Evolutionary conservation across 2,797 vertebrate species (phyloP).

Genomic region (Molossus molossus): DNA sequence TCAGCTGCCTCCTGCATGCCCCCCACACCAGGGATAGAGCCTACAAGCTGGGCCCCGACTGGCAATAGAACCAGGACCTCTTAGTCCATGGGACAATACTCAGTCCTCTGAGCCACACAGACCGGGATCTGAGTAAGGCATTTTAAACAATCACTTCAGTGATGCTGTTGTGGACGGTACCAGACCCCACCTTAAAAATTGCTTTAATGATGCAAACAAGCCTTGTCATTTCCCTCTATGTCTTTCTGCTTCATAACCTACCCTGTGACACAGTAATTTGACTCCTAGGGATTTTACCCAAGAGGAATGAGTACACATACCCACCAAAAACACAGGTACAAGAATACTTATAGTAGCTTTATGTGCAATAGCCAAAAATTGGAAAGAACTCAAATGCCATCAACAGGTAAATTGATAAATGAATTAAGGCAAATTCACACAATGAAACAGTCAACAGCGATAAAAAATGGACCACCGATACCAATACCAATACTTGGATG

Average conservation of each 20-base stretch:
- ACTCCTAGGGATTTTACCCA: neutral
- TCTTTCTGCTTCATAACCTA: neutral
- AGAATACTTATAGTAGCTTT: constrained; percentile 7
- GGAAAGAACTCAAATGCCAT: constrained; percentile 7
- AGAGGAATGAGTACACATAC: neutral
- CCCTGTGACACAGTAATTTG: neutral
- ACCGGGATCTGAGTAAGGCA: neutral
- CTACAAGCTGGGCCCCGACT: too few species aligned
- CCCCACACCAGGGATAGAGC: too few species aligned
- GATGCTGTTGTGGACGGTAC: neutral
- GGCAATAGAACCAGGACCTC: too few species aligned
- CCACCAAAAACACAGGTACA: neutral
- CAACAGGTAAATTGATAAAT: constrained; percentile 37
- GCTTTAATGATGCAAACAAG: neutral
- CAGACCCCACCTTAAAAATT: neutral
- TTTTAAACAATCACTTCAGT: neutral
- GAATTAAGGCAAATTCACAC: neutral
- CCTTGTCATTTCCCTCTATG: neutral
- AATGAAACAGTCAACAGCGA: neutral
- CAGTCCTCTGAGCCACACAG: neutral
- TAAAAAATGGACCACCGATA: neutral
- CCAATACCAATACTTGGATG: neutral
- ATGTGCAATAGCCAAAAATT: neutral
- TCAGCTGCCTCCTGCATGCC: too few species aligned
- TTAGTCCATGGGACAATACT: too few species aligned